Base-by-base conservation (phyloP, 2,113 vertebrate genomes). In the Eleginops maclovinus region DNA sequence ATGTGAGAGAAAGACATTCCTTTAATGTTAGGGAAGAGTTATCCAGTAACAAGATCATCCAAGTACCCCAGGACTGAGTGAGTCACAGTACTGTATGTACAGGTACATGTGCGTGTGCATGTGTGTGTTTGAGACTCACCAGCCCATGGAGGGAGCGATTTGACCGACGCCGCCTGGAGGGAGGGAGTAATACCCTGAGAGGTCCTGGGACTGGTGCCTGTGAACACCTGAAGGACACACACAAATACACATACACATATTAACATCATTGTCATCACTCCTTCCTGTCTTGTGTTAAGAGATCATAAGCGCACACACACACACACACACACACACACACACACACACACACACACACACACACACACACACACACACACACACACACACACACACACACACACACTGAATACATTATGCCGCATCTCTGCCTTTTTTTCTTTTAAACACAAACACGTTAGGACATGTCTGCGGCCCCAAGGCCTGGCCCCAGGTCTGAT, bases 121-220 rank as follows among this genome's bases (percentile, higher is more conserved):
- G 51, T 59, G 58, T 67, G 58, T 67, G 72, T 40, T 64, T 3
- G 72, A 7, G 85, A 97, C 97, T 98, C 94, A 99, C 98, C 98
- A 99, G 89, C 97, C 96, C 96, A 99, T 96, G 61, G 98, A 96
- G 64, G 98, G 96, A 14, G 96, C 93, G 87, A 99, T 98, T 93
- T 98, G 98, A 60, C 97, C 94, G 4, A 99, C 96, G 49, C 96
- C 96, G 41, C 96, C 95, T 17, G 97, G 96, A 85, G 98, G 95
- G 60, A 99, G 95, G 8, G 97, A 94, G 92, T 99, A 99, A 93
- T 98, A 99, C 41, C 96, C 94, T 4, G 97, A 95, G 85, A 99
- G 95, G 79, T 99, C 98, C 79, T 97, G 95, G 78, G 97, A 95
- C 93, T 98, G 98, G 68, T 96, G 96, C 88, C 97, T 96, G 89